phyloP scores from a whole-genome alignment of 2,888 invertebrate species.

The Andrena camellia region DNA sequence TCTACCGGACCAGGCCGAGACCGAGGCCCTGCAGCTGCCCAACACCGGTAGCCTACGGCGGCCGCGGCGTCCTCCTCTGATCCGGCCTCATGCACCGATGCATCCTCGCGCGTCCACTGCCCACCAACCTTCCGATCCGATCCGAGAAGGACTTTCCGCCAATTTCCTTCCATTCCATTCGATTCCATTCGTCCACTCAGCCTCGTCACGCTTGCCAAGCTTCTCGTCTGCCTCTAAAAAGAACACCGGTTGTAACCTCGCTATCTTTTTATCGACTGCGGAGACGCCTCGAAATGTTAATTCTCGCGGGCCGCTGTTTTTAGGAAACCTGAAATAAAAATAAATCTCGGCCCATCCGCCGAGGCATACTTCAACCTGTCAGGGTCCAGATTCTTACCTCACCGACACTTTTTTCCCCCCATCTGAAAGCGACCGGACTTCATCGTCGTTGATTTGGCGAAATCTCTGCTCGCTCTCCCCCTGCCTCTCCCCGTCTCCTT shows the following conservation, averaged over 20 bases:
- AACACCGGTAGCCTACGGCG: constrained; percentile 83
- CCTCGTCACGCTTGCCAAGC: background rate
- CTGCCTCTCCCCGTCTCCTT: constrained; percentile 8
- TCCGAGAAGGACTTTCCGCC: background rate
- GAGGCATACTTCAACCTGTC: constrained; percentile 18
- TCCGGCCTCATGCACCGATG: constrained; percentile 37
- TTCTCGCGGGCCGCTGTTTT: constrained; percentile 30
- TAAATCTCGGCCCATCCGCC: constrained; percentile 20
- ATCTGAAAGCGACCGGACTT: background rate
- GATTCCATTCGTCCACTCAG: background rate
- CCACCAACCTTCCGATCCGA: constrained; percentile 11
- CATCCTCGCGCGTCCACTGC: constrained; percentile 29
- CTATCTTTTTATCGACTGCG: constrained; percentile 27
- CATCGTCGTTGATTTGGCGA: constrained; percentile 27
- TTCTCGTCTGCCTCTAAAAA: constrained; percentile 8
- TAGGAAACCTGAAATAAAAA: constrained; percentile 26
- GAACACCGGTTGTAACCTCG: background rate
- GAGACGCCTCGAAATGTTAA: constrained; percentile 20
- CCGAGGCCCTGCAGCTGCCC: constrained; percentile 77
- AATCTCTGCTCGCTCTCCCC: constrained; percentile 21
- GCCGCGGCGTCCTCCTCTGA: constrained; percentile 76
- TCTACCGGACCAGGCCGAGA: constrained; percentile 52
- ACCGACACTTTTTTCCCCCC: constrained; percentile 21
- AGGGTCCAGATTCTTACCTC: constrained; percentile 32
- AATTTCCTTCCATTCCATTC: background rate